Conservation (phyloP, 2,113 vertebrate species). For the Dicerorhinus sumatrensis region DNA sequence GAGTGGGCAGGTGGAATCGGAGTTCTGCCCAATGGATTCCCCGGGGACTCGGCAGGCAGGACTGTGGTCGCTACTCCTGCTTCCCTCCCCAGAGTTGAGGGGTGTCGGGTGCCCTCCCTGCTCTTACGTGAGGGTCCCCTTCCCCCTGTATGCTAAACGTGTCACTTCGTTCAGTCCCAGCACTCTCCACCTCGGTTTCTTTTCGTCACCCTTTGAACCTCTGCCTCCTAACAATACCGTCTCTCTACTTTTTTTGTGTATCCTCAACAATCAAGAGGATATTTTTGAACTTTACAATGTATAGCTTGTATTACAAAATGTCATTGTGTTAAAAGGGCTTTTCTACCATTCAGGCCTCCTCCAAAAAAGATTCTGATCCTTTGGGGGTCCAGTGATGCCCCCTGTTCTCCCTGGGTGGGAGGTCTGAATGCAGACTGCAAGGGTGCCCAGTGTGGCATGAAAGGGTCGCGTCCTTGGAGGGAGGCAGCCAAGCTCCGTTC, state of each 20-base stretch:
- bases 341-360: background rate
- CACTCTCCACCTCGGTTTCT: background rate
- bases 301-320: background rate
- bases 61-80: background rate
- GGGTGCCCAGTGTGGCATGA: background rate
- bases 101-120: accelerated
- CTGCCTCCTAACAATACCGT: background rate
- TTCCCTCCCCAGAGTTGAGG: too few relatives aligned
- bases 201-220: background rate
- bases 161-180: background rate
- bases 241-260: background rate
- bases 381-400: background rate
- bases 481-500: background rate
- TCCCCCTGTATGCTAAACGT: background rate
- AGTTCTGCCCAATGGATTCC: background rate
- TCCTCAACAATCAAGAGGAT: background rate
- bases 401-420: background rate
- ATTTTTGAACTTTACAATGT: background rate
- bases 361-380: background rate
- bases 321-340: background rate
- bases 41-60: accelerated
- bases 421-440: background rate
- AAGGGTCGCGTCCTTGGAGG: too few relatives aligned
- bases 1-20: background rate
- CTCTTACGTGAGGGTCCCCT: background rate